phyloP scores from a whole-genome alignment of 2,113 vertebrate species.

The Sisor rabdophorus region DNA sequence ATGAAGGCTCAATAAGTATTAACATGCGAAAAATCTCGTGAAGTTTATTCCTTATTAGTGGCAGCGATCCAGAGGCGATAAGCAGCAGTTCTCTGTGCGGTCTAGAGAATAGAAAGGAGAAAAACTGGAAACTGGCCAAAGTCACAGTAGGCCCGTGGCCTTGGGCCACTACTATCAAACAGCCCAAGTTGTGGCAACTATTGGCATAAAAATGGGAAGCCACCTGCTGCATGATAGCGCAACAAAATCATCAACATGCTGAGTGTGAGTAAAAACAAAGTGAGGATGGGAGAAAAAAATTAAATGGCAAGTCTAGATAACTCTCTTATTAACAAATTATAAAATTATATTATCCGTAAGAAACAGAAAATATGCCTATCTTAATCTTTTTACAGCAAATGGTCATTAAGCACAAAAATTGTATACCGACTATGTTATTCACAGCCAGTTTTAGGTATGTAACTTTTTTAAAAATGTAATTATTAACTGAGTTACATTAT shows the following conservation, averaged over 20 bases:
- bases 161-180: constrained; percentile 28
- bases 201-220: constrained; percentile 7
- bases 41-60: constrained; percentile 41
- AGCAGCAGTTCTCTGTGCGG: constrained; percentile 20
- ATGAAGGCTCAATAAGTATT: constrained; percentile 40
- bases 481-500: too few species aligned
- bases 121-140: constrained; percentile 10
- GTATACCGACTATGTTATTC: too few species aligned
- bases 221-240: constrained; percentile 17
- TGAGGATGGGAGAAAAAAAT: not conserved
- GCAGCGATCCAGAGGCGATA: constrained; percentile 36
- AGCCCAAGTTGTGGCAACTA: constrained; percentile 9
- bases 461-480: too few species aligned
- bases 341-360: not conserved
- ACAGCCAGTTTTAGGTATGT: too few species aligned
- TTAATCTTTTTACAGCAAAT: constrained; percentile 22
- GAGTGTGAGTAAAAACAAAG: constrained; percentile 26
- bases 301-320: constrained; percentile 4
- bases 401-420: not conserved
- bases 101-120: constrained; percentile 15
- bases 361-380: not conserved
- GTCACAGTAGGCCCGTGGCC: constrained; percentile 23
- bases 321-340: constrained; percentile 17
- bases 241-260: constrained; percentile 24
- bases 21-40: constrained; percentile 36